Conservation (phyloP, 2,797 vertebrate species). For the Hyperoplus lanceolatus region DNA sequence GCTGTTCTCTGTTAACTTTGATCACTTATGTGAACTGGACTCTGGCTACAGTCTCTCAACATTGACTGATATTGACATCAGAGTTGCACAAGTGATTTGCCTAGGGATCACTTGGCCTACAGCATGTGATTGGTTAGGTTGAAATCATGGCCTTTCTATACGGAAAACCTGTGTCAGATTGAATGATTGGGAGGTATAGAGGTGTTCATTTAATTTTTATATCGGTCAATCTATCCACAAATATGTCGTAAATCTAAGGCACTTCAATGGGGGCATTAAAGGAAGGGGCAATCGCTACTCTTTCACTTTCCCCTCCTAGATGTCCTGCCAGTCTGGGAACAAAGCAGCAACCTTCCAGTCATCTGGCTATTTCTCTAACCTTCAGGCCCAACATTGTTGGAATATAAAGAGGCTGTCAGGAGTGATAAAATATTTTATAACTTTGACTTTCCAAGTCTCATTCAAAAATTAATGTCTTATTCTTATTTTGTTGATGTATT, state of each 20-base stretch:
- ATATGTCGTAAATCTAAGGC: constrained; percentile 2
- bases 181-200: constrained; percentile 2
- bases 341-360: not conserved
- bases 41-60: not conserved
- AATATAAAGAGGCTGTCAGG: constrained; percentile 11
- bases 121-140: not conserved
- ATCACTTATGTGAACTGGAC: not conserved
- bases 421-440: constrained; percentile 6
- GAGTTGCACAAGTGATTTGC: not conserved
- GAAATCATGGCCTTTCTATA: not conserved
- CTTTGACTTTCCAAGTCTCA: not conserved
- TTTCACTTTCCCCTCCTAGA: not conserved
- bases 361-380: not conserved
- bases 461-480: constrained; percentile 7
- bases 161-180: constrained; percentile 1
- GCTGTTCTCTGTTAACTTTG: not conserved
- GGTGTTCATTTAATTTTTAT: not conserved
- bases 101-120: too few relatives aligned
- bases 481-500: constrained; percentile 22
- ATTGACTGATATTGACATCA: not conserved
- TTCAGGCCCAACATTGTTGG: not conserved
- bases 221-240: not conserved
- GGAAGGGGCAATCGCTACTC: not conserved
- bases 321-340: not conserved
- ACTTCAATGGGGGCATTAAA: not conserved